phyloP scores from a whole-genome alignment of 2,113 vertebrate species.

The Cyrtonyx montezumae region DNA sequence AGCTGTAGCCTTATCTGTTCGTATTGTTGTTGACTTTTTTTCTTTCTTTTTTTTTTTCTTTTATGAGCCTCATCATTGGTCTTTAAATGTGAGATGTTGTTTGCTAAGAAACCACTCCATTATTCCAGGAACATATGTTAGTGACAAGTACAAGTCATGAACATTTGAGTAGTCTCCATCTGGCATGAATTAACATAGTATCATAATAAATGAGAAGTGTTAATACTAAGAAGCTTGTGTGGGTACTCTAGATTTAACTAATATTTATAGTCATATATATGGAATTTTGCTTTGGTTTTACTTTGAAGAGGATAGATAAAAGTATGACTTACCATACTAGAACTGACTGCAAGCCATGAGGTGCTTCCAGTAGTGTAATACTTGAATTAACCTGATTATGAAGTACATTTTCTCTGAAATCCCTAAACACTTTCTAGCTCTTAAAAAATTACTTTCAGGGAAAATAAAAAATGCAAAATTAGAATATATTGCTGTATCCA shows the following conservation, averaged over 20 bases:
- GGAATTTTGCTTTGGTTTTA: background rate
- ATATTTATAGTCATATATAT: conserved; percentile 2
- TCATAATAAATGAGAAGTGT: conserved; percentile 66
- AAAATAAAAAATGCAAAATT: background rate
- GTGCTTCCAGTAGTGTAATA: background rate
- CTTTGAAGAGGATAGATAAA: background rate
- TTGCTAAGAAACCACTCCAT: conserved; percentile 69
- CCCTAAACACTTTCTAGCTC: background rate
- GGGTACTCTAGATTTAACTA: conserved; percentile 27
- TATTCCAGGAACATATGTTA: conserved; percentile 73
- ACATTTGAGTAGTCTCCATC: conserved; percentile 74
- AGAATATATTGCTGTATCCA: background rate
- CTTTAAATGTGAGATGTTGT: conserved; percentile 69
- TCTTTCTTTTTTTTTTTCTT: background rate
- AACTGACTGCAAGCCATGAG: background rate
- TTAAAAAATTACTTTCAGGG: background rate
- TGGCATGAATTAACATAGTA: conserved; percentile 67
- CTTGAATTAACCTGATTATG: background rate
- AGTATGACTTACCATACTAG: background rate
- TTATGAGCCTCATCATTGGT: conserved; percentile 53
- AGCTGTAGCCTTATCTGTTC: conserved; percentile 37
- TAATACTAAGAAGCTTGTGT: conserved; percentile 42
- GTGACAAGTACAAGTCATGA: conserved; percentile 66
- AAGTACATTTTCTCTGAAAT: background rate
- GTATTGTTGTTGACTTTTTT: background rate